Evolutionary conservation across 2,113 vertebrate genomes (phyloP), one percentile per base, ranked within the genome.

Genomic region (Microcebus griseorufus): DNA sequence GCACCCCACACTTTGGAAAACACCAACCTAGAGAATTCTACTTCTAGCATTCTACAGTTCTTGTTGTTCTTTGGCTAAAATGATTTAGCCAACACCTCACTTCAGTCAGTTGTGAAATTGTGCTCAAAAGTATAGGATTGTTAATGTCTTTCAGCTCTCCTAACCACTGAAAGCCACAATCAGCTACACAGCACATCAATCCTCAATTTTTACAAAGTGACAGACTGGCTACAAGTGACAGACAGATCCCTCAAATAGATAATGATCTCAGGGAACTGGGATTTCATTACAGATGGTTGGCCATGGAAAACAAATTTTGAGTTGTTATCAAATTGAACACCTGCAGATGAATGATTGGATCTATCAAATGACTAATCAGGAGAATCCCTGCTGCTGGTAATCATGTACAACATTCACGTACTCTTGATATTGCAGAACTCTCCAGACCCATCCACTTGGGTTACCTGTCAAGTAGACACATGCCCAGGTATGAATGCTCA

Each of bases 251-350:
- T 93, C 83, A 93, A 72, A 76, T 29, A 83, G 73, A 72, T 92
- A 96, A 97, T 95, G 87, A 89, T 62, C 73, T 97, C 79, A 18
- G 92, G 90, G 83, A 96, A 93, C 32, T 89, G 73, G 48, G 69
- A 89, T 93, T 96, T 94, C 67, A 80, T 75, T 92, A 90, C 82
- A 95, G 95, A 94, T 18, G 75, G 73, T 69, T 93, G 64, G 60
- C 64, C 73, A 70, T 37, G 62, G 79, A 93, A 95, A 94, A 97
- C 78, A 92, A 93, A 96, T 84, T 96, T 70, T 73, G 60, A 94
- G 72, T 81, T 89, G 45, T 92, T 96, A 88, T 76, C 60, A 89
- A 93, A 97, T 96, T 96, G 94, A 93, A 94, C 73, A 95, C 83
- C 96, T 96, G 32, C 53, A 37, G 14, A 94, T 62, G 29, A 97